These are phyloP conservation scores for Synanthedon tipuliformis DNA, from an alignment of 2,888 invertebrate genomes.

Conservation along the genomic window DNA sequence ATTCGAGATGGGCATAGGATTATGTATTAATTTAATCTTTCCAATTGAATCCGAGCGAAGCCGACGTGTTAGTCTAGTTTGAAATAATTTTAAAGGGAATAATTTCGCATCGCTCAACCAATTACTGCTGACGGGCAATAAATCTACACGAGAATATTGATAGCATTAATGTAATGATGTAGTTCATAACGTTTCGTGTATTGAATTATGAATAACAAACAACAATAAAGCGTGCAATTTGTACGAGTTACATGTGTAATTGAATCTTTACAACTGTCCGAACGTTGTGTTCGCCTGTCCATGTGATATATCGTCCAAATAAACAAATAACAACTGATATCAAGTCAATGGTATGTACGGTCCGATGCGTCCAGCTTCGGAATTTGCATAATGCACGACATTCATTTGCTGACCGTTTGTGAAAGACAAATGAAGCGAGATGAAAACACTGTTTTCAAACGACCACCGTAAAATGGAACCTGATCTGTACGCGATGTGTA, in stretches of 20 bases:
- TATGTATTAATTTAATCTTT: too few species aligned
- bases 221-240: slow-evolving; percentile 5
- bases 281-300: slow-evolving; percentile 33
- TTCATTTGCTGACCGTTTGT: slow-evolving; percentile 55
- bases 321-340: slow-evolving; percentile 40
- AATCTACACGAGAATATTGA: slow-evolving; percentile 51
- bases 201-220: slow-evolving; percentile 32
- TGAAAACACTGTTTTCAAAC: slow-evolving; percentile 1
- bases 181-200: slow-evolving; percentile 11
- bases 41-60: background rate
- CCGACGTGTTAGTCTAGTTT: background rate
- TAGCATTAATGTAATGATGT: slow-evolving; percentile 26
- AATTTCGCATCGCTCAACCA: slow-evolving; percentile 21
- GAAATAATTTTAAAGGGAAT: background rate
- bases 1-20: too few species aligned
- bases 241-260: background rate
- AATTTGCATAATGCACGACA: slow-evolving; percentile 50
- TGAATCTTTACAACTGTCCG: slow-evolving; percentile 4
- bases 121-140: slow-evolving; percentile 31
- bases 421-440: slow-evolving; percentile 53
- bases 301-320: slow-evolving; percentile 22
- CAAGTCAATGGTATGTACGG: slow-evolving; percentile 14
- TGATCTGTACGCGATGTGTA: background rate
- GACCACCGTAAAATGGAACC: slow-evolving; percentile 8
- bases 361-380: slow-evolving; percentile 32